Evolutionary conservation across 2,797 vertebrate genomes (phyloP).

Genomic region (Acridotheres tristis): DNA sequence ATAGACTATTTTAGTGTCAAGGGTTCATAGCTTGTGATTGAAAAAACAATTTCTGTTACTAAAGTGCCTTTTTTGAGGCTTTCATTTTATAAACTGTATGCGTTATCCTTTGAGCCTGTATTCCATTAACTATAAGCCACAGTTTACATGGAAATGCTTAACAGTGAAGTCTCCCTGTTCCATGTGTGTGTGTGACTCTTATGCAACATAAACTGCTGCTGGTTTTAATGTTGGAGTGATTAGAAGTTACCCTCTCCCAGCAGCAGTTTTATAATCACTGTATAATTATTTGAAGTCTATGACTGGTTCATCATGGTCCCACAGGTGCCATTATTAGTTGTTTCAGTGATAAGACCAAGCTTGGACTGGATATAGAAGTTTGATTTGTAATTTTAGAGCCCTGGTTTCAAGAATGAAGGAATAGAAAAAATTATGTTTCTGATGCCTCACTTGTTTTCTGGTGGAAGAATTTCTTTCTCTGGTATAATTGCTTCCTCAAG

Average conservation of each 20-base stretch:
- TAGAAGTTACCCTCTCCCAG: neutral
- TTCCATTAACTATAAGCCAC: constrained; percentile 5
- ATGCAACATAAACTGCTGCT: neutral
- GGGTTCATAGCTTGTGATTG: constrained; percentile 1
- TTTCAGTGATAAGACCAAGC: neutral
- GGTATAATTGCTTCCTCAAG: neutral
- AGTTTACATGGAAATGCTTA: constrained; percentile 43
- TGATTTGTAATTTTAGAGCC: neutral
- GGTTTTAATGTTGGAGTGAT: neutral
- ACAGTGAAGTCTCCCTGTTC: neutral
- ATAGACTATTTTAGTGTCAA: constrained; percentile 13
- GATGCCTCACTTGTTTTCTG: neutral
- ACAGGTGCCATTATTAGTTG: neutral
- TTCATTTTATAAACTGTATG: constrained; percentile 2
- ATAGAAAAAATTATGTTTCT: neutral
- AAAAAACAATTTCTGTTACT: constrained; percentile 21
- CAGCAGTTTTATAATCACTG: neutral
- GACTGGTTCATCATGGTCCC: neutral
- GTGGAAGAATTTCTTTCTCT: neutral
- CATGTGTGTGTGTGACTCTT: constrained; percentile 12
- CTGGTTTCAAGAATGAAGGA: neutral
- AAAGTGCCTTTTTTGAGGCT: neutral
- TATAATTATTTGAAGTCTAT: neutral
- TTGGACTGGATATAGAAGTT: neutral
- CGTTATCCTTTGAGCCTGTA: constrained; percentile 15